Base-by-base conservation (phyloP, 2,113 vertebrate species). In the Xiphophorus couchianus region DNA sequence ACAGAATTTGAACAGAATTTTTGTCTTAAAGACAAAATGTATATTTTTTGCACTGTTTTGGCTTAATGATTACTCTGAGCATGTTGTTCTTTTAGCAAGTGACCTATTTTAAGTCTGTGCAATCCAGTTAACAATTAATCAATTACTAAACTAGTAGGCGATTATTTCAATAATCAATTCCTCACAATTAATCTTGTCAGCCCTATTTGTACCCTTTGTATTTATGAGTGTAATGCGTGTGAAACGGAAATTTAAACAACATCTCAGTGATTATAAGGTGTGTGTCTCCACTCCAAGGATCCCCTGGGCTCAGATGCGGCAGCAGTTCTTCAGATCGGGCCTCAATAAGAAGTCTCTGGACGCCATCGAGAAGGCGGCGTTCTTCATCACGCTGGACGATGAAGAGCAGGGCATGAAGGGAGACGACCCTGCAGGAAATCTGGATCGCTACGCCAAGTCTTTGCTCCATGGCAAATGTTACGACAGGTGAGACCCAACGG, bases 401-500 rank as follows among this genome's bases (percentile, higher is more conserved):
- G 92, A 95, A 5, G 95, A 96, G 17, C 93, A 95, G 1, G 96
- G 96, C 60, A 94, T 97, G 89, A 92, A 69, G 80, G 93, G 90
- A 29, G 93, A 95, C 0, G 93, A 97, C 77, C 95, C 96, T 0
- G 88, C 78, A 0, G 90, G 91, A 0, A 96, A 95, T 15, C 69
- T 97, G 88, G 96, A 97, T 37, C 82, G 83, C 69, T 97, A 97
- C 0, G 96, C 96, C 15, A 96, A 96, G 35, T 94, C 95, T 25
- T 85, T 97, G 27, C 92, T 97, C 54, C 95, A 96, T 0, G 96
- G 97, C n/a, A 94, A 90, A 11, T 96, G 96, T 77, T 94, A 97
- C 0, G 96, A 97, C 89, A 94, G 97, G 97, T 97, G 75, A 90
- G 92, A 27, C 3, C 27, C 6, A 39, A n/a, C 22, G 0, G 35